Base-by-base conservation (phyloP, 2,888 invertebrate genomes). In the Pseudococcus longispinus region DNA sequence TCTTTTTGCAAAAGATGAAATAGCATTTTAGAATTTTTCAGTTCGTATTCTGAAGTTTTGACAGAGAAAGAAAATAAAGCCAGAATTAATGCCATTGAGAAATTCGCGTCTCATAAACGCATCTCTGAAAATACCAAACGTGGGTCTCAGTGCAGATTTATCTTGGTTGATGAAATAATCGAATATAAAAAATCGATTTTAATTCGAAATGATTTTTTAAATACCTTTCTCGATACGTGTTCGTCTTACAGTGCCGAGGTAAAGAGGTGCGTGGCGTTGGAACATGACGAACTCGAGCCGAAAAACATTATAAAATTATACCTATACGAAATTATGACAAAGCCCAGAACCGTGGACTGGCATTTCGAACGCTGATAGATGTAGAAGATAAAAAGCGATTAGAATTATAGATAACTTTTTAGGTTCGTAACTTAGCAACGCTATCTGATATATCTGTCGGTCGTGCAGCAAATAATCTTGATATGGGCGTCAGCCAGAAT, bases 401-500 rank as follows among this genome's bases (percentile, higher is more conserved):
- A 85, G 85, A 85, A 85, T 85, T 85, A 85, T 85, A 85, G 85
- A 85, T 85, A 85, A 85, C 42, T 85, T 85, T 85, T 70, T 85
- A 85, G 85, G 85, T 85, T 85, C 60, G 85, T 85, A 85, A 85
- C 85, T 65, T 85, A 85, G 85, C 85, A 85, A 85, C 85, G 70
- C 65, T 85, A 85, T 85, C 85, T 65, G 85, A 85, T 85, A 85
- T 70, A 85, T 85, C 85, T 85, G 85, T 85, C 85, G 85, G 85
- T 85, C 85, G 85, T 85, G 85, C 85, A 85, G 85, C 85, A 85
- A 85, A 85, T 87, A 87, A 87, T 87, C 87, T 87, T 87, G 87
- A 87, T 87, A 87, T 82, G 80, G 86, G 86, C 86, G 60, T 86
- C 86, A 86, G 86, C 86, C 86, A 86, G 86, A 86, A 86, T 86